Evolutionary conservation across 2,888 invertebrate species (phyloP), one percentile per base, ranked within the genome.

Genomic region (Drosophila monieri): DNA sequence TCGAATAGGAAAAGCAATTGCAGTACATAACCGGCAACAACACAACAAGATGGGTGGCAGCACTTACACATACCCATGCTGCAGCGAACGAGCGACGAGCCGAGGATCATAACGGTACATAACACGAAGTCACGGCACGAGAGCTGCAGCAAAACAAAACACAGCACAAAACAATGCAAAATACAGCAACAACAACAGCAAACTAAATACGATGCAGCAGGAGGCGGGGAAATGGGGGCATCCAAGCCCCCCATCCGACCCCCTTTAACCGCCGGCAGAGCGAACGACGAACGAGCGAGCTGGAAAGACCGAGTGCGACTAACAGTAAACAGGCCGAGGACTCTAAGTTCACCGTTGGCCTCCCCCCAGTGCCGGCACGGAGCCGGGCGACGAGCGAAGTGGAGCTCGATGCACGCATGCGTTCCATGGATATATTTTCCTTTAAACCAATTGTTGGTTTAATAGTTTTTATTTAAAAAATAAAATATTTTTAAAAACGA

Each of bases 101-200:
- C 84, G 81, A 85, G 66, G 70, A 83, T 83, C 80, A 84, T 80
- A 84, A 80, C 78, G 78, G 69, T 80, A 78, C 27, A 85, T 86
- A 86, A 77, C 78, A 77, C 86, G 84, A 83, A 85, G 80, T 80
- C 80, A 78, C 76, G 72, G 78, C 68, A 76, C 71, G 76, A 73
- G 59, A 71, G 78, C 61, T 76, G 69, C 76, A 77, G 73, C 84
- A 85, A 80, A 89, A 88, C 85, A 85, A 87, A 88, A 88, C 80
- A 78, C 85, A 88, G 88, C 87, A 89, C 89, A 88, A 89, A 85
- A 88, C 89, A 88, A 88, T 84, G 86, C 88, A 88, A 81, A 88
- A 88, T 88, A 85, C 84, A 78, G 54, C 64, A 62, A 52, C 62
- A 83, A 65, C 60, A 77, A 64, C 57, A 62, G 51, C 51, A 72